Evolutionary conservation across 2,797 vertebrate species (phyloP), one percentile per base, ranked within the genome.

Genomic region (Sardinella longiceps): DNA sequence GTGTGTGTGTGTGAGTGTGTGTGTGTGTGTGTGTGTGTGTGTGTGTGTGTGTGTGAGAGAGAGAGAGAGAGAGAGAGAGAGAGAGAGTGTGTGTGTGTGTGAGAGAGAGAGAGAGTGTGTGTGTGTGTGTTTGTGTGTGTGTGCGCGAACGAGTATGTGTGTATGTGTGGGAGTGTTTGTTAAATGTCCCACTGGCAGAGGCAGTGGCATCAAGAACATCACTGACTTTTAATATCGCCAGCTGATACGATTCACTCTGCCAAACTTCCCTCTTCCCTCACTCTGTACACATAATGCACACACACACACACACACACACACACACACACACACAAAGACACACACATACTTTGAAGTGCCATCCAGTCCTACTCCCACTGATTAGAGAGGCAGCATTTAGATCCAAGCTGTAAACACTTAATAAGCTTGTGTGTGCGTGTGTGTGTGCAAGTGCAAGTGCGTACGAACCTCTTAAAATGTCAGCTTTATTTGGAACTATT

Each of bases 71-170:
- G n/a, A n/a, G n/a, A n/a, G n/a, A n/a, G n/a, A n/a, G n/a, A n/a
- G n/a, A n/a, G n/a, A n/a, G n/a, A n/a, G 28, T 56, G 81, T 50
- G 12, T 74, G 82, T 45, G 70, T 80, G 70, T 82, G 81, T 80
- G 70, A 39, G 81, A 66, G 56, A 66, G 30, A 39, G 53, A n/a
- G n/a, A n/a, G n/a, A n/a, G n/a, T n/a, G n/a, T n/a, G n/a, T 30
- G 45, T 51, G 23, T 33, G 25, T 56, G 33, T 74, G 20, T 82
- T 7, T 45, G 37, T 46, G 37, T 48, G 63, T 83, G 63, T 39
- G 66, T 46, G 39, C 48, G 82, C 11, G 63, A 46, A 45, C 46
- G 25, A 46, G 58, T 48, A n/a, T 70, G 25, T 3, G 20, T 43
- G 82, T n/a, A 50, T 80, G 43, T 53, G 66, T 84, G 66, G 53